A percentile compares a stretch with the other conserved stretches of the same genome.
These are phyloP conservation scores for Myzus persicae DNA, from an alignment of 1,140 invertebrate genomes.

Conservation along the genomic window DNA sequence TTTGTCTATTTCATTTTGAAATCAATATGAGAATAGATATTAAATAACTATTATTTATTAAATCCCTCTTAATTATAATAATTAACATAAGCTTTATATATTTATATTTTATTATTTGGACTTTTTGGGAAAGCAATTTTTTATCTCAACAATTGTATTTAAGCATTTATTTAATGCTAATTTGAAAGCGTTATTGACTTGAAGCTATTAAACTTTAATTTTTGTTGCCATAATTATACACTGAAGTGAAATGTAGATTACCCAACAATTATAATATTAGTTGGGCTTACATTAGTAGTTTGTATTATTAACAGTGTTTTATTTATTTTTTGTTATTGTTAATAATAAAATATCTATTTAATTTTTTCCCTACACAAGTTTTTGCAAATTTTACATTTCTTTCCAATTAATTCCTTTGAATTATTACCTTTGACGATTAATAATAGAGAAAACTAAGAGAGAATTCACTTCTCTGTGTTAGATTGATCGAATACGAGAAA, in stretches of 20 bases:
- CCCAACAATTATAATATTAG: constrained; percentile 33
- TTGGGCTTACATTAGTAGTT: constrained; percentile 53
- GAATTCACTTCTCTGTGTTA: neutral
- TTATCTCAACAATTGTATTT: constrained; percentile 46
- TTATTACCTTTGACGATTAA: neutral
- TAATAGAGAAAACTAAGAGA: constrained; percentile 8
- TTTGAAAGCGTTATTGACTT: constrained; percentile 30
- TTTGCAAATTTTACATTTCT: neutral
- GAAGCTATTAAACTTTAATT: constrained; percentile 47
- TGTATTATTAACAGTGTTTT: constrained; percentile 38
- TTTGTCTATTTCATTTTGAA: constrained; percentile 8
- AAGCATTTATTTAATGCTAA: constrained; percentile 36
- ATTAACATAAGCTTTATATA: neutral
- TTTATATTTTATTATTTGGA: neutral
- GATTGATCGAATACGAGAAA: neutral
- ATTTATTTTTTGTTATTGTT: constrained; percentile 21
- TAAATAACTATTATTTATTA: neutral
- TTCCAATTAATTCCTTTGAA: neutral
- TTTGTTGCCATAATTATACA: constrained; percentile 20
- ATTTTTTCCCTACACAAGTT: neutral
- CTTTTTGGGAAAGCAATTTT: constrained; percentile 7
- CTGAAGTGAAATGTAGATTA: constrained; percentile 34
- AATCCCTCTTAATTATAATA: neutral
- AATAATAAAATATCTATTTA: neutral
- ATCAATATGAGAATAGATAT: neutral